Base-by-base conservation (phyloP, 2,113 vertebrate genomes). In the Carollia perspicillata region DNA sequence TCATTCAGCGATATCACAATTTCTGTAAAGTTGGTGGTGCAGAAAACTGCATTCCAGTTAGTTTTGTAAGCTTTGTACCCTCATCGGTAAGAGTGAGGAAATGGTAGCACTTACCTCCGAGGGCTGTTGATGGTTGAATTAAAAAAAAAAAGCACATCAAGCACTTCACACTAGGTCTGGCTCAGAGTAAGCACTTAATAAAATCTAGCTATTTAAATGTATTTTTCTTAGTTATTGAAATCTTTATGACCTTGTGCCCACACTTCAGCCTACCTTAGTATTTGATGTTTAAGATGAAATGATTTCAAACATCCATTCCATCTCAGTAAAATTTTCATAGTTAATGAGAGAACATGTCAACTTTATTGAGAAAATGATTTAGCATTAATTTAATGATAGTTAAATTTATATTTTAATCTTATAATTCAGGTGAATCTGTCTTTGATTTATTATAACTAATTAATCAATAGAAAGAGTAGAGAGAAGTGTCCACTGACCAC, bases 301-400 rank as follows among this genome's bases (percentile, higher is more conserved):
- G 40, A 84, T 55, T 85, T 95, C 74, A 87, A 71, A 42, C 23
- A 33, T 33, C 42, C 40, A 75, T 86, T 90, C 14, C 18, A 47
- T 89, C 28, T 77, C 81, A 58, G 23, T 89, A 81, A 94, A 77
- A 35, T 42, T 66, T 71, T 92, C 18, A 89, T 44, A 90, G 8
- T 40, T 86, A 96, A 77, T 91, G 65, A 97, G 60, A 94, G 28
- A 63, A 65, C 63, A 85, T 40, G 77, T 55, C 12, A 87, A 65
- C 60, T 69, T 84, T 90, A 81, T 74, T 66, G n/a, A 75, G 20
- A 85, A 84, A 87, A 90, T 74, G 16, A 1, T 53, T 92, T 37
- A 40, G 20, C 40, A 49, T 58, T 84, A 72, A 95, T 28, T 80
- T 95, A 47, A 60, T 17, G 28, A 65, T 28, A 49, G 33, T 66